Evolutionary conservation across 1,140 invertebrate genomes (phyloP), one percentile per base, ranked within the genome.

Genomic region (Caenorhabditis tropicalis): DNA sequence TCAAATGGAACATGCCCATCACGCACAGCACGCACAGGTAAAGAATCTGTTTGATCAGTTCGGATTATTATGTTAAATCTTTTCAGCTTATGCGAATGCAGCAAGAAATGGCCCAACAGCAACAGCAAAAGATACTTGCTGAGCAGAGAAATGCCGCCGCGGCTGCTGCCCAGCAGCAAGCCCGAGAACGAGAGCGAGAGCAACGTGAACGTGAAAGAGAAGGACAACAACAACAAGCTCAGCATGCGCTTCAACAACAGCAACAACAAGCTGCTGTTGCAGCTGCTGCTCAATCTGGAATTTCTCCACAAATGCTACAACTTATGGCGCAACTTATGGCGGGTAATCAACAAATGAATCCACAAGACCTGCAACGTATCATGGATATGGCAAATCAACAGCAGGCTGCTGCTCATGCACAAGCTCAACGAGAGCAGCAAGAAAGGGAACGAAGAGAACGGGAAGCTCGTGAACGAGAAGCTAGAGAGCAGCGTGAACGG

Each of bases 161-260:
- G n/a, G n/a, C n/a, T n/a, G n/a, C n/a, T n/a, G n/a, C n/a, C n/a
- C n/a, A n/a, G n/a, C 65, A 74, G n/a, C 65, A 74, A 43, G 10
- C 15, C 3, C 12, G 29, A 33, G 58, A 33, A 36, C 58, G 58
- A 1, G 58, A 65, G 16, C 65, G 24, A 43, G 19, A n/a, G 10
- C 12, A 74, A 43, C 60, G 60, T 36, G 60, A 70, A 19, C 60
- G 60, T 36, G 60, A 70, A 70, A 70, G 60, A 39, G 60, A 70
- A 70, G 31, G 60, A 0, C 19, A 15, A n/a, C 65, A 74, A 24
- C 36, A 43, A 24, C 65, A 74, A 31, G 65, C 65, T 46, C 65
- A 74, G 15, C 65, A 74, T 24, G 65, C 65, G 43, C 65, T 74
- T 12, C 65, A 74, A 7, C 65, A 74, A 31, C 65, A 74, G 33